These are phyloP conservation scores for Rafetus swinhoei DNA, from an alignment of 2,113 vertebrate species.

Conservation along the genomic window DNA sequence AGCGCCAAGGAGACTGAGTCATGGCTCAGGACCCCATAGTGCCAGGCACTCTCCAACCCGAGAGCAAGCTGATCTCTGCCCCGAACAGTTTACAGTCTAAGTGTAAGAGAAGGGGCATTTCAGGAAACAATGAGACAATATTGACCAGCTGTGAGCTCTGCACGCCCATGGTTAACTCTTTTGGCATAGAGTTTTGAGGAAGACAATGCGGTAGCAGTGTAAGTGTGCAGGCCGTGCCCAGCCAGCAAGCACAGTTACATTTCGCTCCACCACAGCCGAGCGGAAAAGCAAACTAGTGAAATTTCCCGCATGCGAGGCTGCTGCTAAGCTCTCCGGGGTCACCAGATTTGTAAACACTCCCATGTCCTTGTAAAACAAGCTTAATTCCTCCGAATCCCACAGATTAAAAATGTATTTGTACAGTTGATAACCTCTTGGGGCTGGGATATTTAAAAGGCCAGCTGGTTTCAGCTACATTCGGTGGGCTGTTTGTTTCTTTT, in stretches of 20 bases:
- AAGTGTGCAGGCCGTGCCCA: neutral
- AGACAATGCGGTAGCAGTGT: neutral
- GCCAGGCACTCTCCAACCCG: neutral
- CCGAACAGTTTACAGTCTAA: neutral
- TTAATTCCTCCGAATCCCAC: neutral
- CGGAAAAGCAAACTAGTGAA: neutral
- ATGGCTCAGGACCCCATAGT: neutral
- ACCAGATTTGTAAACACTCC: neutral
- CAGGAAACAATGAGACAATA: neutral
- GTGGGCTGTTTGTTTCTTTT: neutral
- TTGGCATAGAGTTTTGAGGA: neutral
- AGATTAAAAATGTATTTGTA: neutral
- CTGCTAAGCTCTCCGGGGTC: neutral
- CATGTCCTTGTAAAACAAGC: neutral
- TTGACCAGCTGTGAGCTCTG: neutral
- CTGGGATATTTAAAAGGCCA: neutral
- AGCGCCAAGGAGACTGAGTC: neutral
- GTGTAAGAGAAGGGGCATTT: neutral
- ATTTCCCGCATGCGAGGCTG: neutral
- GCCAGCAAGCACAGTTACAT: neutral
- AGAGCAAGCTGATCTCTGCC: neutral
- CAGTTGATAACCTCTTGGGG: neutral
- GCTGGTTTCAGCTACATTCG: rapidly evolving
- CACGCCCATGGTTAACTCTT: neutral
- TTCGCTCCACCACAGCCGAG: neutral